Conservation (phyloP, 1,140 invertebrate species). For the Euwallacea similis region DNA sequence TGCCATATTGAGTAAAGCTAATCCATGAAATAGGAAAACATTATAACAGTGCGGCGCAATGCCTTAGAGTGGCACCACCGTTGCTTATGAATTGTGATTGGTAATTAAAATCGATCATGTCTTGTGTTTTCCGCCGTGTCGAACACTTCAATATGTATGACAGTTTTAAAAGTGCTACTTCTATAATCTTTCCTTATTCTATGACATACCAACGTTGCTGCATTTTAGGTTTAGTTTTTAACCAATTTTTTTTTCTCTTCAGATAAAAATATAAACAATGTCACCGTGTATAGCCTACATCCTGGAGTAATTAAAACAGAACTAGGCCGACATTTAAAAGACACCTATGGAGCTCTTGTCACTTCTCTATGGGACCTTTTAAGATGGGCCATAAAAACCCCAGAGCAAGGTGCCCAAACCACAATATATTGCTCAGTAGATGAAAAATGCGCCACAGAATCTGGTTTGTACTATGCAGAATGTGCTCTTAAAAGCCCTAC, state of each 20-base stretch:
- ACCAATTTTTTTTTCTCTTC: conserved; percentile 29
- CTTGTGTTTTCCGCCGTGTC: too few species aligned
- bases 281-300: conserved; percentile 71
- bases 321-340: conserved; percentile 68
- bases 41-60: too few species aligned
- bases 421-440: conserved; percentile 76
- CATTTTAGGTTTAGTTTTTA: background rate
- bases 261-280: conserved; percentile 56
- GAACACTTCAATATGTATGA: too few species aligned
- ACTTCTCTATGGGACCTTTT: conserved; percentile 46
- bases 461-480: conserved; percentile 65
- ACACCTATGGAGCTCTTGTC: conserved; percentile 55
- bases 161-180: too few species aligned
- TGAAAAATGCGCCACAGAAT: conserved; percentile 64
- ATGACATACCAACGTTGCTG: background rate
- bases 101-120: too few species aligned
- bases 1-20: too few species aligned
- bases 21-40: too few species aligned
- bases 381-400: conserved; percentile 59
- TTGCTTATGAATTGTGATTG: too few species aligned
- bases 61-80: too few species aligned
- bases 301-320: conserved; percentile 76
- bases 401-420: conserved; percentile 76
- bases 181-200: too few species aligned
- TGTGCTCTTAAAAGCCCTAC: conserved; percentile 57